A percentile compares a stretch with the other conserved stretches of the same genome.
Conservation (phyloP, 1,140 invertebrate species). For the Aricia agestis region DNA sequence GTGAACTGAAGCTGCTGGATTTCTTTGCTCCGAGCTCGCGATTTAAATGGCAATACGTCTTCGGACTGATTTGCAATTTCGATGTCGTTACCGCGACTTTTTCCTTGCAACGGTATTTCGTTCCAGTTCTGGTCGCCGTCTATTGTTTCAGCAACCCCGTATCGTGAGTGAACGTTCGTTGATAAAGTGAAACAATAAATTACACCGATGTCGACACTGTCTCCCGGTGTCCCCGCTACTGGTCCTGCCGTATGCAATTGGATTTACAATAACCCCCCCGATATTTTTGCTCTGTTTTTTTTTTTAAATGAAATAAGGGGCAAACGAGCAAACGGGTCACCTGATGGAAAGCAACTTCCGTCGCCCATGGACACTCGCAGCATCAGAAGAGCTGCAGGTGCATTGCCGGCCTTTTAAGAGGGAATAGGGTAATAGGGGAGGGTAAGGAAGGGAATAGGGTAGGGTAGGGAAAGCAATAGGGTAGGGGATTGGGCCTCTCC, state of each 20-base stretch:
- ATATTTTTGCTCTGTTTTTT: constrained; percentile 41
- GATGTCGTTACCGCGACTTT: constrained; percentile 24
- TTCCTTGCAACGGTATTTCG: constrained; percentile 45
- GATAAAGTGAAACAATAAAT: constrained; percentile 56
- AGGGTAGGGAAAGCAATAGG: no score
- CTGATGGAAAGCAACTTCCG: no score
- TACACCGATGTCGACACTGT: constrained; percentile 50
- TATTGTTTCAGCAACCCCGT: constrained; percentile 47
- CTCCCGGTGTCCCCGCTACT: constrained; percentile 45
- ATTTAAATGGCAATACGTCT: constrained; percentile 11
- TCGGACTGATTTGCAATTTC: constrained; percentile 13
- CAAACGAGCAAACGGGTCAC: no score
- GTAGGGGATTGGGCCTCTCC: no score
- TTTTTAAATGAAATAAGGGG: no score
- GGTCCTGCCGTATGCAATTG: constrained; percentile 43
- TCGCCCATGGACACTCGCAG: no score
- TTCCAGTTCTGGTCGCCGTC: constrained; percentile 37
- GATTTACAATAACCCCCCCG: constrained; percentile 47
- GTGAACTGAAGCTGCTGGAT: background rate
- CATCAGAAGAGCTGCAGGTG: no score
- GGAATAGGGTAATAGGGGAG: no score
- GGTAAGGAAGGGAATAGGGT: no score
- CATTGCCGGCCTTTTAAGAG: no score
- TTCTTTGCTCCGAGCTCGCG: background rate
- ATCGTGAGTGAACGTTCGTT: constrained; percentile 40